A percentile compares a stretch with the other conserved stretches of the same genome.
These are phyloP conservation scores for Xiphophorus maculatus DNA, from an alignment of 2,113 vertebrate genomes.

Conservation along the genomic window DNA sequence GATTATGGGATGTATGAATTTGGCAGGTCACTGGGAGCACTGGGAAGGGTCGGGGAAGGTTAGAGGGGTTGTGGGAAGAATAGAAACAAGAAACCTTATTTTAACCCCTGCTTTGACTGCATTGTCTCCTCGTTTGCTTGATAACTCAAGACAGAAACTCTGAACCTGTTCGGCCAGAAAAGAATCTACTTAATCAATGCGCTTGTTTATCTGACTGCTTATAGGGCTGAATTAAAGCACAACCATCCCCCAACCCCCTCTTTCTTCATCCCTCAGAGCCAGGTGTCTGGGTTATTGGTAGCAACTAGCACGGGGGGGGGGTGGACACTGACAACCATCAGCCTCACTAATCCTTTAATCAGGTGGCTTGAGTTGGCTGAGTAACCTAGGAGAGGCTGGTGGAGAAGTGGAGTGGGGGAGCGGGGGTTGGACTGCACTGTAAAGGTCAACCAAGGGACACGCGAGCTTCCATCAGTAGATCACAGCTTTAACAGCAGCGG, in stretches of 20 bases:
- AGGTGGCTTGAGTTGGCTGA: conserved; percentile 73
- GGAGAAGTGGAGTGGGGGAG: conserved; percentile 39
- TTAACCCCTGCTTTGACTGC: conserved; percentile 47
- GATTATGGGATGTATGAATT: conserved; percentile 71
- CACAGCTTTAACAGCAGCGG: conserved; percentile 48
- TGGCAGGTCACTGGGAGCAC: conserved; percentile 63
- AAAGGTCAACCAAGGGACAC: conserved; percentile 82
- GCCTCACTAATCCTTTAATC: conserved; percentile 80
- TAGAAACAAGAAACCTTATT: conserved; percentile 24
- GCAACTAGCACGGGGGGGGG: conserved; percentile 49
- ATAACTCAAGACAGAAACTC: conserved; percentile 26
- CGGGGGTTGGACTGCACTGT: conserved; percentile 46
- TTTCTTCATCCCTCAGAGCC: conserved; percentile 43
- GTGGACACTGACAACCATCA: conserved; percentile 76
- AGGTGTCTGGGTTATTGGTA: conserved; percentile 70
- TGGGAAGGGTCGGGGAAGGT: conserved; percentile 34
- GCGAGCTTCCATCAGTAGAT: conserved; percentile 62
- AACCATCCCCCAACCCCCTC: conserved; percentile 7
- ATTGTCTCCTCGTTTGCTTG: conserved; percentile 43
- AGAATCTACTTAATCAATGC: conserved; percentile 4
- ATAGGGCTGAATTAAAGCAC: conserved; percentile 33
- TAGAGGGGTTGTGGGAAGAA: conserved; percentile 13
- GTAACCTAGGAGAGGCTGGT: conserved; percentile 67
- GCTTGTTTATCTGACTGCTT: conserved; percentile 25
- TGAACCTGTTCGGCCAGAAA: conserved; percentile 20